Percentiles rank a stretch among this genome's conserved stretches.
Evolutionary conservation across 2,888 invertebrate species (phyloP).

Genomic region (Caenorhabditis becei): DNA sequence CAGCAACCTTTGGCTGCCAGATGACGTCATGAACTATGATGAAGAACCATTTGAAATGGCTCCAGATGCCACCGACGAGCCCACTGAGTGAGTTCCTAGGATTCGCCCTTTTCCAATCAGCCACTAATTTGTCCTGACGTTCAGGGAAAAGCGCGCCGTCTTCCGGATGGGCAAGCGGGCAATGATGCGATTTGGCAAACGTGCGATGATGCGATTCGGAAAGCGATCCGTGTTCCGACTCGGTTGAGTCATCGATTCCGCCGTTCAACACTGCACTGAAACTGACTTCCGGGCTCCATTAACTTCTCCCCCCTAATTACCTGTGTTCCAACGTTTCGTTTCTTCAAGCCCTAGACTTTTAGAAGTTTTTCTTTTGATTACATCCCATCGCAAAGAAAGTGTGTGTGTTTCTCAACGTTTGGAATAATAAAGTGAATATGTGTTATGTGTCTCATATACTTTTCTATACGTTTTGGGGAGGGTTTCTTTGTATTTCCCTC

Average conservation of each 20-base stretch:
- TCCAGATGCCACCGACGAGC: slow-evolving; percentile 14
- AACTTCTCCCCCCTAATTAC: neutral
- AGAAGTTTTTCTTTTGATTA: slow-evolving; percentile 8
- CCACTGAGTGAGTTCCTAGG: slow-evolving; percentile 23
- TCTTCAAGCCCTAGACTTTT: slow-evolving; percentile 8
- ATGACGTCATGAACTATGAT: slow-evolving; percentile 19
- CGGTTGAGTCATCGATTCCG: slow-evolving; percentile 43
- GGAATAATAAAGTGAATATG: slow-evolving; percentile 54
- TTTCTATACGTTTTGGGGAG: no score
- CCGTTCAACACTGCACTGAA: slow-evolving; percentile 33
- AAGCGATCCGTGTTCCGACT: slow-evolving; percentile 67
- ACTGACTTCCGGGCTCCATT: slow-evolving; percentile 40
- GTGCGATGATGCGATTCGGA: slow-evolving; percentile 71
- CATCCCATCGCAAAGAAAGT: slow-evolving; percentile 12
- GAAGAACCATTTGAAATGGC: slow-evolving; percentile 20
- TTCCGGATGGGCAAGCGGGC: slow-evolving; percentile 68
- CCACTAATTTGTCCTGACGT: slow-evolving; percentile 1
- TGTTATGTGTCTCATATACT: slow-evolving; percentile 21
- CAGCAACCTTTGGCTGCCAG: neutral
- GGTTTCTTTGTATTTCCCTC: no score
- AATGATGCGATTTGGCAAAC: slow-evolving; percentile 70
- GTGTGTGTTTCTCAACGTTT: slow-evolving; percentile 44
- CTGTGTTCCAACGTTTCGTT: slow-evolving; percentile 12
- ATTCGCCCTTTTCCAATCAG: neutral
- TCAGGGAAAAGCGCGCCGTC: slow-evolving; percentile 51